These are phyloP conservation scores for Gobiocypris rarus DNA, from an alignment of 2,113 vertebrate species.

Conservation along the genomic window DNA sequence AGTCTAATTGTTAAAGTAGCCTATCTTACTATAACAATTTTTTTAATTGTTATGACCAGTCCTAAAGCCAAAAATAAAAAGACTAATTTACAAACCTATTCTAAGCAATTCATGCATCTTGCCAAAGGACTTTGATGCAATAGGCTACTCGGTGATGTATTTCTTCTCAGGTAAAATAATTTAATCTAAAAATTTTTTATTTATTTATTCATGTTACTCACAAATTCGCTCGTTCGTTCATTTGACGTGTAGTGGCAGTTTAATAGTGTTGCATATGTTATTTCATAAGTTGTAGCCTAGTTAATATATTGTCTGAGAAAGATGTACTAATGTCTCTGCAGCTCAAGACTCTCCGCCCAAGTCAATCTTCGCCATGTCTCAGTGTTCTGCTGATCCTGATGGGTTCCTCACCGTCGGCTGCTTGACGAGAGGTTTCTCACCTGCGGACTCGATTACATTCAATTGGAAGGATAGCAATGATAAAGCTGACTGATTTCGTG, in stretches of 20 bases:
- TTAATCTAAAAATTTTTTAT: too few relatives aligned
- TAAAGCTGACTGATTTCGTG: fast-evolving
- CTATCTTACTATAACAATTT: too few relatives aligned
- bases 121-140: too few relatives aligned
- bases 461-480: conserved; percentile 56
- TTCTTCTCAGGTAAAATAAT: too few relatives aligned
- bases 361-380: conserved; percentile 63
- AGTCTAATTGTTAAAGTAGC: too few relatives aligned
- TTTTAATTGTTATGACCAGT: too few relatives aligned
- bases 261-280: neutral
- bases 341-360: conserved; percentile 28
- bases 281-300: too few relatives aligned
- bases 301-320: neutral
- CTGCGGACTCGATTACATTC: conserved; percentile 55
- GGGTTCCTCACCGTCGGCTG: conserved; percentile 66
- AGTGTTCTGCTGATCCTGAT: conserved; percentile 40
- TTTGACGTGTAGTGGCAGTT: neutral
- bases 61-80: too few relatives aligned
- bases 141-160: too few relatives aligned
- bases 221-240: neutral
- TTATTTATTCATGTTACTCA: too few relatives aligned
- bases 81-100: too few relatives aligned
- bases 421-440: conserved; percentile 69
- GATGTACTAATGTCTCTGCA: conserved; percentile 49
- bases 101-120: too few relatives aligned